Evolutionary conservation across 2,113 vertebrate species (phyloP), one percentile per base, ranked within the genome.

Genomic region (Polyodon spathula): DNA sequence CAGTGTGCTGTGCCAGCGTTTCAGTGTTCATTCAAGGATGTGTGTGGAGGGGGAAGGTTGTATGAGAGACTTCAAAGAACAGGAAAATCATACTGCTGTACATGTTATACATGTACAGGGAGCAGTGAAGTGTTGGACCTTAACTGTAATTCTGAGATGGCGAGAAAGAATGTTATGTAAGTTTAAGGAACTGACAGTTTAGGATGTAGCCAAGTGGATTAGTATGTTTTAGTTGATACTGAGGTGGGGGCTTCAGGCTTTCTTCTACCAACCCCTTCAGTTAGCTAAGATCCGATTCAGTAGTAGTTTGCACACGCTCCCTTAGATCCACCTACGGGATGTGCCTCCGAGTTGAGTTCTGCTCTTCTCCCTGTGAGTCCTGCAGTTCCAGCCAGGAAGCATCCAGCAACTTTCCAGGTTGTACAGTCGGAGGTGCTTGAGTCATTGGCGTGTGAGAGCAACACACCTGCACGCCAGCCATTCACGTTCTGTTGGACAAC

Each of bases 321-420:
- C 88, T 89, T 90, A 89, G 85, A 90, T 89, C 88, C 87, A 84
- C 84, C 88, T 90, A 88, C 88, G 88, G 84, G 86, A 76, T 67
- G 82, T 74, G 58, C 1, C 79, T 67, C 73, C 85, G 74, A 74
- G 61, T 79, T 89, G 86, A 86, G 85, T 89, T 82, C 83, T 86
- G 66, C 77, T 78, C 73, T 61, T 72, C 75, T 73, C 72, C 63
- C 81, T 10, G 9, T 68, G 77, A 80, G 78, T 75, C 64, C 68
- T 82, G 76, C 77, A 83, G 79, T 88, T 84, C 84, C 83, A 76
- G 71, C 70, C 71, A 64, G 70, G 70, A 77, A 77, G 67, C 79
- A 72, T 0, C 82, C 81, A 68, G 80, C 86, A 90, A 90, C 88
- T 86, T 90, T 65, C 68, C 60, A 63, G 79, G 86, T 89, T 90